A percentile compares a stretch with the other conserved stretches of the same genome.
These are phyloP conservation scores for Drosophila tani DNA, from an alignment of 1,140 invertebrate genomes.

Conservation along the genomic window DNA sequence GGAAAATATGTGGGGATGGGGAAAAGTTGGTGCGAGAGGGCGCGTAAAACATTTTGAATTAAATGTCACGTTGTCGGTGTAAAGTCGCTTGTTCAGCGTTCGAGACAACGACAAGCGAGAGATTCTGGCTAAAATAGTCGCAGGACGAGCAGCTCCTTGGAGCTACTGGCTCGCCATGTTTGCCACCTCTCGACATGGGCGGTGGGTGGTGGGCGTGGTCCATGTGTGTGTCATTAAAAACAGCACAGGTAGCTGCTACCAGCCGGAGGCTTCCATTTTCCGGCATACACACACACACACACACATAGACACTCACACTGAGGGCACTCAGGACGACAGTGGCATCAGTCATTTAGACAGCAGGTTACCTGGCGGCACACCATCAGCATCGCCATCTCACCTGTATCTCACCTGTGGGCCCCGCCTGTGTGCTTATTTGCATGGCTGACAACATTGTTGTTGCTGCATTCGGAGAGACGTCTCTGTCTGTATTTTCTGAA, in stretches of 20 bases:
- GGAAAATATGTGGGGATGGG: constrained; percentile 7
- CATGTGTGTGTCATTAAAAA: constrained; percentile 68
- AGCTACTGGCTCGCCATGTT: constrained; percentile 25
- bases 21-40: neutral
- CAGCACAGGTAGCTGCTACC: constrained; percentile 21
- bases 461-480: constrained; percentile 30
- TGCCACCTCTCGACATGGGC: constrained; percentile 36
- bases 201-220: constrained; percentile 42
- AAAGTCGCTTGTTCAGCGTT: constrained; percentile 68
- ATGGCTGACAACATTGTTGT: constrained; percentile 51
- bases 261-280: constrained; percentile 46
- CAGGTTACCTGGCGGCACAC: constrained; percentile 33
- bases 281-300: neutral
- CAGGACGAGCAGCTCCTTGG: constrained; percentile 27
- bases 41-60: constrained; percentile 68
- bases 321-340: constrained; percentile 16
- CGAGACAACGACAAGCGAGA: constrained; percentile 42
- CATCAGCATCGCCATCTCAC: constrained; percentile 16
- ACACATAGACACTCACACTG: neutral
- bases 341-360: constrained; percentile 54
- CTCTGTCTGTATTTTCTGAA: constrained; percentile 33
- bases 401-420: constrained; percentile 22
- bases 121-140: constrained; percentile 51
- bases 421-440: constrained; percentile 32
- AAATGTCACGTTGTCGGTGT: constrained; percentile 73